A percentile compares a stretch with the other conserved stretches of the same genome.
phyloP scores from a whole-genome alignment of 1,140 invertebrate species.

The Trinorchestia longiramus region DNA sequence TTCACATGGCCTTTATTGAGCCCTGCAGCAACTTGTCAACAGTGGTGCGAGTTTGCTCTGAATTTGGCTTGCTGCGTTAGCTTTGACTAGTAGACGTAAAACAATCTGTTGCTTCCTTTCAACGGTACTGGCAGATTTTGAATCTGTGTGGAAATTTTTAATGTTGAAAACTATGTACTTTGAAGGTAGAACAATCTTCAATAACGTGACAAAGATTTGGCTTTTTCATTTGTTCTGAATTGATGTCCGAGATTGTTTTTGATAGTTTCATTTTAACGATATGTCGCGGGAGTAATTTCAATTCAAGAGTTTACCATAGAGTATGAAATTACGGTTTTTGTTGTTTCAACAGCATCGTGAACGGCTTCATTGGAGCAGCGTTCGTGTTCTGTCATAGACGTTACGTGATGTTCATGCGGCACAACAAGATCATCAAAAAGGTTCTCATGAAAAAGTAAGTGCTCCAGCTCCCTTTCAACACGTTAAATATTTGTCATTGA shows the following conservation, averaged over 20 bases:
- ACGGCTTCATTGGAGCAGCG: constrained; percentile 88
- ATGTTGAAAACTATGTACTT: neutral
- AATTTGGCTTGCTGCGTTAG: neutral
- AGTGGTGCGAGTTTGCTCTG: neutral
- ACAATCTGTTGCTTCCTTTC: neutral
- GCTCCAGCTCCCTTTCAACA: neutral
- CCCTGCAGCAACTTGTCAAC: neutral
- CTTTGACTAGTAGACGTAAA: neutral
- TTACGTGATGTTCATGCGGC: constrained; percentile 95
- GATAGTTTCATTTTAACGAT: neutral
- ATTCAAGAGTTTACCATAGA: neutral
- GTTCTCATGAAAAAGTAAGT: constrained; percentile 95
- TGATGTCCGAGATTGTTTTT: neutral
- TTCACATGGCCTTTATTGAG: neutral
- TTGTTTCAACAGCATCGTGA: constrained; percentile 77
- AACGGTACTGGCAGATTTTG: neutral
- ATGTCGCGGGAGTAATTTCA: neutral
- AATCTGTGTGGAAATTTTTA: neutral
- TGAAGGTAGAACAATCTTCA: neutral
- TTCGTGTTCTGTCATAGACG: constrained; percentile 94
- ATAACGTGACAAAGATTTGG: neutral
- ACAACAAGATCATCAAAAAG: constrained; percentile 89
- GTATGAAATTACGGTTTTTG: neutral
- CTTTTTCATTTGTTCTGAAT: neutral
- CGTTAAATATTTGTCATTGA: neutral